Evolutionary conservation across 2,888 invertebrate genomes (phyloP).

Genomic region (Pseudolycoriella hygida): DNA sequence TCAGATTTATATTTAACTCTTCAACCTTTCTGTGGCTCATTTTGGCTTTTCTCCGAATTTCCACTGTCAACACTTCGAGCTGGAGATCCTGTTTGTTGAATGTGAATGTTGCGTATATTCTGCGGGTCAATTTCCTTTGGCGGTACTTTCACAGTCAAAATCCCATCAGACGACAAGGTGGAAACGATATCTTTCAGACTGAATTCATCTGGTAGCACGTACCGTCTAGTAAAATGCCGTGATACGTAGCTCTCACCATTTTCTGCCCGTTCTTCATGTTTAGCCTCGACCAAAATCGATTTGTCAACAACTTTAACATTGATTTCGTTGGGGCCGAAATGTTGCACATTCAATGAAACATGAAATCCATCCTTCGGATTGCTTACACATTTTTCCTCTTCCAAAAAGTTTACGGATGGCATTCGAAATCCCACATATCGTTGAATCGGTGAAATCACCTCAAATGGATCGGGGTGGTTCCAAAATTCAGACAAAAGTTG

Average conservation of each 20-base stretch:
- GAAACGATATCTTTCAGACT: conserved; percentile 3
- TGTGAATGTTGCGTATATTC: conserved; percentile 1
- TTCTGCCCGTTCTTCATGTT: conserved; percentile 5
- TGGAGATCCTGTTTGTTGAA: conserved; percentile 1
- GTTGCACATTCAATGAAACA: conserved; percentile 6
- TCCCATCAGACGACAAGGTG: conserved; percentile 3
- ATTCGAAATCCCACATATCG: no score
- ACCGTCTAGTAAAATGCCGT: conserved; percentile 3
- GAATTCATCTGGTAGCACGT: conserved; percentile 1
- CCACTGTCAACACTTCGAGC: not conserved
- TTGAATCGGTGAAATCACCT: not conserved
- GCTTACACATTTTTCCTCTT: not conserved
- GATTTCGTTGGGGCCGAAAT: conserved; percentile 4
- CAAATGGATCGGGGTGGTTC: conserved; percentile 2
- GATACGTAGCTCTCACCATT: conserved; percentile 3
- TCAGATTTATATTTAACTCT: no score
- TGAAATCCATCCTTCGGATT: conserved; percentile 6
- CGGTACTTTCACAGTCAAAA: not conserved
- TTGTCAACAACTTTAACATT: conserved; percentile 3
- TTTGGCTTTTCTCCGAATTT: no score
- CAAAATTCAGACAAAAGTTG: not conserved
- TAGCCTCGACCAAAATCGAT: conserved; percentile 1
- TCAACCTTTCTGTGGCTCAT: no score
- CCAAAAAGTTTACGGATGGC: not conserved
- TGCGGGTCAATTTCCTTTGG: conserved; percentile 4